These are phyloP conservation scores for Eumacrocentrus americanus DNA, from an alignment of 2,888 invertebrate species.

Conservation along the genomic window DNA sequence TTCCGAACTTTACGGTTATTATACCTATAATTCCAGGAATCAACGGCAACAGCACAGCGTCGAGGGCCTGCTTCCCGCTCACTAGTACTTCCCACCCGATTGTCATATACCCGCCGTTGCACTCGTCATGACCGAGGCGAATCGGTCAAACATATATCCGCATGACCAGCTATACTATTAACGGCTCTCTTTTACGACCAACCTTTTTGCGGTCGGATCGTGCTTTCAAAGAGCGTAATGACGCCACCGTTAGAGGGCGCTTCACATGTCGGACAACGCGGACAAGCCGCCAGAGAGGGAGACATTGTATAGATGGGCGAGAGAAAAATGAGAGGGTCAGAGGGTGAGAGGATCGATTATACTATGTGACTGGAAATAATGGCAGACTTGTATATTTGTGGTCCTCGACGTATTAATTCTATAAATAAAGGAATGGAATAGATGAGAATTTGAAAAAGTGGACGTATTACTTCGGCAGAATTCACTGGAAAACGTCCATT, in stretches of 20 bases:
- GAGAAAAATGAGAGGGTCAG: neutral
- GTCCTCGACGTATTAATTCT: too few species aligned
- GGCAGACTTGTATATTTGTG: too few species aligned
- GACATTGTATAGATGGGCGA: neutral
- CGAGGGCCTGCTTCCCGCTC: neutral
- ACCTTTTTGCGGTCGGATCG: conserved; percentile 4
- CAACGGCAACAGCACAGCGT: too few species aligned
- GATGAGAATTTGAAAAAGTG: too few species aligned
- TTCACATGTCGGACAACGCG: conserved; percentile 7
- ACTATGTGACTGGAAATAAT: too few species aligned
- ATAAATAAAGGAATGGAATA: too few species aligned
- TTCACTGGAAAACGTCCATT: too few species aligned
- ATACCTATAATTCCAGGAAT: too few species aligned
- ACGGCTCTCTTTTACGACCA: neutral
- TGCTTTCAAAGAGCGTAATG: conserved; percentile 1
- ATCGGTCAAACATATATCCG: neutral
- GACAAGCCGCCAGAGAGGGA: neutral
- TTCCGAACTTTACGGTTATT: too few species aligned
- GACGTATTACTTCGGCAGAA: too few species aligned
- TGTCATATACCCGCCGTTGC: neutral
- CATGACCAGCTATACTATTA: neutral
- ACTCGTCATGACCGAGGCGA: neutral
- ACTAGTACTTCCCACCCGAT: neutral
- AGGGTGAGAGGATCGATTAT: neutral
- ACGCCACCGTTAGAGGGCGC: neutral